Evolutionary conservation across 2,888 invertebrate genomes (phyloP).

Genomic region (Acronicta leporina): DNA sequence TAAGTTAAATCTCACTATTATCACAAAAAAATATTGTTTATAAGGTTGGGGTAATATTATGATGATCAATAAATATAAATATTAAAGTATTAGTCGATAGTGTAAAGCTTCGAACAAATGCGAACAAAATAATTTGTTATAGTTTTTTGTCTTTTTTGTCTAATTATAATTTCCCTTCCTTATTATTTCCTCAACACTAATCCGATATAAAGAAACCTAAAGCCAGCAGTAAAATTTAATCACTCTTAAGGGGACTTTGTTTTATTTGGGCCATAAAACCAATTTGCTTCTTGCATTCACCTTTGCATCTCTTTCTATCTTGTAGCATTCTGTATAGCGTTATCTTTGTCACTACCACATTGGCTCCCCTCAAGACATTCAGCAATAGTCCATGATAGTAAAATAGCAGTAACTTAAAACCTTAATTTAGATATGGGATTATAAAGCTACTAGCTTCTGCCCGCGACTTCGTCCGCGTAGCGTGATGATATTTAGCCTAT

Average conservation of each 20-base stretch:
- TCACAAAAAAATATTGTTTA: too few species aligned
- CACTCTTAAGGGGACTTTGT: conserved; percentile 58
- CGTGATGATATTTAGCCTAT: too few species aligned
- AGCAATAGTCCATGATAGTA: conserved; percentile 52
- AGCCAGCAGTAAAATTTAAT: conserved; percentile 63
- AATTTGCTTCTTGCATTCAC: conserved; percentile 49
- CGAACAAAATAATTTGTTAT: too few species aligned
- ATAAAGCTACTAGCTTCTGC: too few species aligned
- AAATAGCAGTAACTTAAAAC: conserved; percentile 58
- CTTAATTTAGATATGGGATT: conserved; percentile 58
- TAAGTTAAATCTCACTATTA: too few species aligned
- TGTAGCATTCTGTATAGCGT: conserved; percentile 3
- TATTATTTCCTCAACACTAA: conserved; percentile 42
- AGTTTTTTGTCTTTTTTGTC: not conserved
- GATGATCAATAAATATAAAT: too few species aligned
- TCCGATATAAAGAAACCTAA: conserved; percentile 51
- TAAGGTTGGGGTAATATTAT: too few species aligned
- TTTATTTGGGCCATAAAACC: conserved; percentile 60
- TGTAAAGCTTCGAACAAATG: too few species aligned
- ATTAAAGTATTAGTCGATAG: too few species aligned
- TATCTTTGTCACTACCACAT: conserved; percentile 22
- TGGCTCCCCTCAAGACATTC: conserved; percentile 41
- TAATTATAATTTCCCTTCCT: conserved; percentile 37
- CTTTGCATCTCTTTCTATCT: conserved; percentile 22
- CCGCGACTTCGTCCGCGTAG: too few species aligned